Conservation (phyloP, 2,888 invertebrate genomes). For the Eristalis tenax region DNA sequence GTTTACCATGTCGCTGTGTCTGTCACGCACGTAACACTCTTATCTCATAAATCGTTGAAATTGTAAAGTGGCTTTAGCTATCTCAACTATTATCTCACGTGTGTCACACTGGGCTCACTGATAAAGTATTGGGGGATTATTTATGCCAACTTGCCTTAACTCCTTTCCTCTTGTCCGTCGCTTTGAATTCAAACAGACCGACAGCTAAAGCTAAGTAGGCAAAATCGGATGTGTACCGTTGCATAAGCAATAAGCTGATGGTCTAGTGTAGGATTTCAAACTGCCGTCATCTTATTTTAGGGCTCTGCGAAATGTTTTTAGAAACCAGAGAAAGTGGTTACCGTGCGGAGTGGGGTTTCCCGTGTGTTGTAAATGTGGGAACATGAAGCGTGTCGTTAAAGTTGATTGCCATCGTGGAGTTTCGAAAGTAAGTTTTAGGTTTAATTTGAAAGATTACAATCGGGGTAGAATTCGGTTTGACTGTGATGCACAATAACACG, state of each 20-base stretch:
- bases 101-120: slow-evolving; percentile 18
- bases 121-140: slow-evolving; percentile 33
- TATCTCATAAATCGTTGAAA: slow-evolving; percentile 16
- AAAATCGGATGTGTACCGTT: neutral
- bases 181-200: neutral
- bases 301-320: neutral
- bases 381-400: neutral
- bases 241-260: neutral
- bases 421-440: neutral
- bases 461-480: too few relatives aligned
- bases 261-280: neutral
- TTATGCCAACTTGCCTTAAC: slow-evolving; percentile 28
- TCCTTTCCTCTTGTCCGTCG: neutral
- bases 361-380: neutral
- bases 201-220: neutral
- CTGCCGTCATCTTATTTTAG: neutral
- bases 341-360: neutral
- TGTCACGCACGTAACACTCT: slow-evolving; percentile 4
- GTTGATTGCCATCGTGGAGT: neutral
- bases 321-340: neutral
- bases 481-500: too few relatives aligned
- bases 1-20: neutral
- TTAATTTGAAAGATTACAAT: neutral
- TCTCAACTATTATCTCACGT: slow-evolving; percentile 33
- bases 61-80: slow-evolving; percentile 22